phyloP scores from a whole-genome alignment of 2,797 vertebrate species.

The Discoglossus pictus region DNA sequence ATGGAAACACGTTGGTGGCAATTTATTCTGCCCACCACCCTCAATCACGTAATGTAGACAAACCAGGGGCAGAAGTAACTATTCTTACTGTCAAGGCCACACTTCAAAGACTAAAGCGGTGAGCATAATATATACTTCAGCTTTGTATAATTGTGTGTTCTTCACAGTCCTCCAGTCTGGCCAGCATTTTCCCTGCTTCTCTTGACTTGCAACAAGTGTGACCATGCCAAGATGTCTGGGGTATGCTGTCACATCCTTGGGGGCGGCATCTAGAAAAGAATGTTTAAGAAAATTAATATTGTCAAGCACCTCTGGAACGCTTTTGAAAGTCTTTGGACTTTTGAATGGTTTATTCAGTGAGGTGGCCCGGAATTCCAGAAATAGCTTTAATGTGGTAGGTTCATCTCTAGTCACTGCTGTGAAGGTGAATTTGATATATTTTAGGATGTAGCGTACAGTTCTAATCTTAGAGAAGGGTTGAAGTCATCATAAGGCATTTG shows the following conservation, averaged over 20 bases:
- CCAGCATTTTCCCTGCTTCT: slow-evolving; percentile 1
- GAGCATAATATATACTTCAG: slow-evolving; percentile 20
- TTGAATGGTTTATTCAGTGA: not conserved
- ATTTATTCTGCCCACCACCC: not conserved
- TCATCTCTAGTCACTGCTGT: not conserved
- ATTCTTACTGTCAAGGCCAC: not conserved
- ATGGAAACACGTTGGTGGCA: not conserved
- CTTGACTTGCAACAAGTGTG: not conserved
- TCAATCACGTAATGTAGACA: not conserved
- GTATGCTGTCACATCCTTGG: not conserved
- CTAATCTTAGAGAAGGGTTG: too few species aligned
- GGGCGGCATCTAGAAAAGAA: not conserved
- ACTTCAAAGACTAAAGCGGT: slow-evolving; percentile 10
- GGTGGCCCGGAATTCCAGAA: not conserved
- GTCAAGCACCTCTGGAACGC: not conserved
- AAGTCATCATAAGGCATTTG: too few species aligned
- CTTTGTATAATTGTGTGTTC: slow-evolving; percentile 16
- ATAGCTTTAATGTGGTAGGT: not conserved
- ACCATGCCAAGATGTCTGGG: slow-evolving; percentile 19
- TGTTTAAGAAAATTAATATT: not conserved
- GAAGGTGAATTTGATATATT: too few species aligned
- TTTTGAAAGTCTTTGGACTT: not conserved
- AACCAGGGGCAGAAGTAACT: not conserved
- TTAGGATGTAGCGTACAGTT: too few species aligned
- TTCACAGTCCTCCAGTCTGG: not conserved